Conservation (phyloP, 2,797 vertebrate species). For the Rhinogobio ventralis region DNA sequence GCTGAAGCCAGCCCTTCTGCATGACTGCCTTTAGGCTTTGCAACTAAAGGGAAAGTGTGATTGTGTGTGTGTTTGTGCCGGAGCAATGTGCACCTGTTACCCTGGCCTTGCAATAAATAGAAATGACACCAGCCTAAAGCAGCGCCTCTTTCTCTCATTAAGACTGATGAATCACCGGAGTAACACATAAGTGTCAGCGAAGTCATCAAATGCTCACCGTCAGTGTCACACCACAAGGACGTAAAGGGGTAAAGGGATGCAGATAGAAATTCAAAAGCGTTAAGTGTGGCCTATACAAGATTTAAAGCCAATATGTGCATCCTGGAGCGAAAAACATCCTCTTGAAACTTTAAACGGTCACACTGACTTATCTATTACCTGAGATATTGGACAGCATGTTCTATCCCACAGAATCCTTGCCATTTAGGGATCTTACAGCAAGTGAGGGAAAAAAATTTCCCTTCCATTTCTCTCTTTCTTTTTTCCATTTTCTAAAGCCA, state of each 20-base stretch:
- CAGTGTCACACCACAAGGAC: neutral
- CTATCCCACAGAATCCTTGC: neutral
- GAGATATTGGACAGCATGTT: slow-evolving; percentile 23
- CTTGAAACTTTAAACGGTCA: slow-evolving; percentile 21
- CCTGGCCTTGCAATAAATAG: slow-evolving; percentile 53
- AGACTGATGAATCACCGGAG: slow-evolving; percentile 21
- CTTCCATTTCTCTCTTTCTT: slow-evolving; percentile 41
- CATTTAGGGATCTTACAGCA: slow-evolving; percentile 31
- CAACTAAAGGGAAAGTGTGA: slow-evolving; percentile 16
- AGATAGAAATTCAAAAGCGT: neutral
- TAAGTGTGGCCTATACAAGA: slow-evolving; percentile 14
- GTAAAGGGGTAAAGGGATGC: slow-evolving; percentile 1
- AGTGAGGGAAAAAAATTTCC: slow-evolving; percentile 24
- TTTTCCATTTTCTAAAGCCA: slow-evolving; percentile 41
- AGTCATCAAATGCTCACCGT: neutral
- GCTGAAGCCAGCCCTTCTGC: slow-evolving; percentile 40
- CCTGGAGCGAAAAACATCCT: neutral
- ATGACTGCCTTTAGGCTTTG: slow-evolving; percentile 24
- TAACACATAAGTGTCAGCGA: slow-evolving; percentile 18
- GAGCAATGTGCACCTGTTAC: slow-evolving; percentile 65
- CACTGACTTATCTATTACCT: slow-evolving; percentile 32
- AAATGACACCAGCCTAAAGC: slow-evolving; percentile 49
- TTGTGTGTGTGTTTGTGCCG: slow-evolving; percentile 25
- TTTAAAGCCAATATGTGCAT: slow-evolving; percentile 17
- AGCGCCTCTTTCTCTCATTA: slow-evolving; percentile 40